Evolutionary conservation across 1,140 invertebrate species (phyloP).

Genomic region (Drosophila arawakana): DNA sequence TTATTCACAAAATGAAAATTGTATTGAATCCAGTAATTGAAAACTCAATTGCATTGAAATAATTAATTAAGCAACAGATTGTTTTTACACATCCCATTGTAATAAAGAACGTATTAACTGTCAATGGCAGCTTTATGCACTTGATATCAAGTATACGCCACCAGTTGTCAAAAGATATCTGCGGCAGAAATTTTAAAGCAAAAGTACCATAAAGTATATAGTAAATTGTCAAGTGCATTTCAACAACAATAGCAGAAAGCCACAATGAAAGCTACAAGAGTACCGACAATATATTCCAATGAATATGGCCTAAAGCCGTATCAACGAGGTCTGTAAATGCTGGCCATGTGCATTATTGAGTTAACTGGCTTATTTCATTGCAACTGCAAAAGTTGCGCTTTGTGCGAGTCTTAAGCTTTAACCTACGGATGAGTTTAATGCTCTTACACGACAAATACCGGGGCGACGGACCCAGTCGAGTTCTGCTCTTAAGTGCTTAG

Average conservation of each 20-base stretch:
- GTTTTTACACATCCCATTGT: background rate
- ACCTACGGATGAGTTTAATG: constrained; percentile 69
- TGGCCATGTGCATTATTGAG: constrained; percentile 78
- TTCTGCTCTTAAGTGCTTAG: constrained; percentile 65
- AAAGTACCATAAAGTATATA: constrained; percentile 7
- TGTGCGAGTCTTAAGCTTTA: constrained; percentile 55
- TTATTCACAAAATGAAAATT: too few species aligned
- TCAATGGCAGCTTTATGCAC: constrained; percentile 16
- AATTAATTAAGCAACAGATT: constrained; percentile 22
- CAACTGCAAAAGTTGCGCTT: constrained; percentile 65
- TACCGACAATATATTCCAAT: constrained; percentile 67
- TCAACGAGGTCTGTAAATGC: constrained; percentile 42
- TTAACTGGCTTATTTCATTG: constrained; percentile 72
- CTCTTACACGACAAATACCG: constrained; percentile 51
- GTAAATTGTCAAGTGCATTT: constrained; percentile 25
- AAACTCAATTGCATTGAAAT: background rate
- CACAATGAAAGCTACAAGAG: constrained; percentile 50
- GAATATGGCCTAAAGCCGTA: constrained; percentile 65
- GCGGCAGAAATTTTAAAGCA: constrained; percentile 15
- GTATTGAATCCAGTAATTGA: background rate
- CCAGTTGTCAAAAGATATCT: constrained; percentile 39
- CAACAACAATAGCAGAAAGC: constrained; percentile 27
- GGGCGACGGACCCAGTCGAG: background rate
- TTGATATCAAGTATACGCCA: constrained; percentile 42
- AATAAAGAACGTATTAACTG: constrained; percentile 19